These are phyloP conservation scores for Drosophila mauritiana DNA, from an alignment of 1,140 invertebrate species.

Conservation along the genomic window DNA sequence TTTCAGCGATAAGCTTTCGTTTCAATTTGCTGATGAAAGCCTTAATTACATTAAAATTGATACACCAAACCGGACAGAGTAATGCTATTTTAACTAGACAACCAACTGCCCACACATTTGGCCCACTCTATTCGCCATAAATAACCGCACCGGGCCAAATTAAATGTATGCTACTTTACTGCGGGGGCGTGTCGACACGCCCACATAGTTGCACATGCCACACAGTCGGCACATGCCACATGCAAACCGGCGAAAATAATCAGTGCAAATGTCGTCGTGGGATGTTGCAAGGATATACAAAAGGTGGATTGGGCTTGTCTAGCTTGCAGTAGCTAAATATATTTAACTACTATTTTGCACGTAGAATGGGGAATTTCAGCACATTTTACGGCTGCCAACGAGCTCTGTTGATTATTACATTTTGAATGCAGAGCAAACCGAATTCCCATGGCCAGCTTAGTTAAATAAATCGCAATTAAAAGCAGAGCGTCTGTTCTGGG, in stretches of 20 bases:
- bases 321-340: conserved; percentile 10
- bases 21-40: not conserved
- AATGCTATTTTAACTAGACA: conserved; percentile 37
- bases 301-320: conserved; percentile 13
- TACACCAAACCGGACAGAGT: conserved; percentile 13
- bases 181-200: conserved; percentile 30
- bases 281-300: not conserved
- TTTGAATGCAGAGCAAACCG: conserved; percentile 22
- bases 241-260: conserved; percentile 47
- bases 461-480: conserved; percentile 43
- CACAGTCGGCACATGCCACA: conserved; percentile 29
- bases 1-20: no score
- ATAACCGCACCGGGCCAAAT: conserved; percentile 27
- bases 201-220: conserved; percentile 32
- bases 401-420: conserved; percentile 35
- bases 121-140: conserved; percentile 5
- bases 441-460: conserved; percentile 36
- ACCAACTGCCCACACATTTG: not conserved
- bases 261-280: conserved; percentile 27
- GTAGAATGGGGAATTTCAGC: not conserved
- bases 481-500: conserved; percentile 24
- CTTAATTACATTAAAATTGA: conserved; percentile 24
- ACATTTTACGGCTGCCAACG: conserved; percentile 22
- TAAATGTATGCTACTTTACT: conserved; percentile 45
- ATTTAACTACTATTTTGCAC: no score